phyloP scores from a whole-genome alignment of 1,140 invertebrate species.

The Gryllus bimaculatus region DNA sequence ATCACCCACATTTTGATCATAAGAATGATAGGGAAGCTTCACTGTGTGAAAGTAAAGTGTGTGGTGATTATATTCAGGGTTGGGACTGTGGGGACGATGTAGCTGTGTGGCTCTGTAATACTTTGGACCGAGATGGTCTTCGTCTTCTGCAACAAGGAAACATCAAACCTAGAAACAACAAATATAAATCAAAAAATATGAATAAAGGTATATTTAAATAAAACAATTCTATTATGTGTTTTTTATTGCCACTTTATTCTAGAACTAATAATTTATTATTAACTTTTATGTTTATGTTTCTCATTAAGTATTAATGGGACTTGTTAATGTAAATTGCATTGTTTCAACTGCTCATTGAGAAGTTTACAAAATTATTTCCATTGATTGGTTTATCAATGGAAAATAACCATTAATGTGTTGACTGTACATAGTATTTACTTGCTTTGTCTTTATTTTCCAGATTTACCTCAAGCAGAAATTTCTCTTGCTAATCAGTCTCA shows the following conservation, averaged over 20 bases:
- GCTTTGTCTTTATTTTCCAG: constrained; percentile 15
- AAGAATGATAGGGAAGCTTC: constrained; percentile 28
- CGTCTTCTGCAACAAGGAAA: constrained; percentile 55
- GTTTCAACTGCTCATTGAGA: too few relatives aligned
- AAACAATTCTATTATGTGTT: too few relatives aligned
- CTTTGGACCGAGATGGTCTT: constrained; percentile 51
- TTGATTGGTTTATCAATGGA: too few relatives aligned
- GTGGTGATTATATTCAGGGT: constrained; percentile 67
- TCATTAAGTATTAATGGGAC: too few relatives aligned
- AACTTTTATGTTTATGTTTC: too few relatives aligned
- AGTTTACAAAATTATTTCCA: too few relatives aligned
- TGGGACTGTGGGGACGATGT: constrained; percentile 73
- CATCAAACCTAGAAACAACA: constrained; percentile 26
- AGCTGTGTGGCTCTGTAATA: constrained; percentile 63
- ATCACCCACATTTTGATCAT: neutral
- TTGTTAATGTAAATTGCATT: too few relatives aligned
- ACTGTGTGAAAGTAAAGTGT: constrained; percentile 70
- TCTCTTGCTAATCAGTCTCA: constrained; percentile 83
- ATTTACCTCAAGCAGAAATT: constrained; percentile 29
- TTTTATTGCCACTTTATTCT: neutral
- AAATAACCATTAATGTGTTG: too few relatives aligned
- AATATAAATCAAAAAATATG: constrained; percentile 26
- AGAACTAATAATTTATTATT: too few relatives aligned
- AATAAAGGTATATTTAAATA: constrained; percentile 20
- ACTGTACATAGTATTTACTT: too few relatives aligned